Evolutionary conservation across 2,113 vertebrate genomes (phyloP).

Genomic region (Hippopotamus amphibius): DNA sequence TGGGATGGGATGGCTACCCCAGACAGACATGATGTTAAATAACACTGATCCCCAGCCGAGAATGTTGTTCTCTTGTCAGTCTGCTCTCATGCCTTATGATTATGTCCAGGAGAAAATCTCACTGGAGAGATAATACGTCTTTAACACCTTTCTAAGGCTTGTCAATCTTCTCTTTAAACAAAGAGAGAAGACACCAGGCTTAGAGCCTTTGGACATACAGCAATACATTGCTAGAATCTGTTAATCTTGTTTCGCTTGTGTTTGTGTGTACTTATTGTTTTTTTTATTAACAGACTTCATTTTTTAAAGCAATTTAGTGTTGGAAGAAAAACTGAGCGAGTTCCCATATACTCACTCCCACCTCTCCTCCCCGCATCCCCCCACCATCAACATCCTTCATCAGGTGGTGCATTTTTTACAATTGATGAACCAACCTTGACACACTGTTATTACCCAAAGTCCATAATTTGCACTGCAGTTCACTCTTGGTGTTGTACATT

Average conservation of each 20-base stretch:
- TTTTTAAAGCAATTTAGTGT: background rate
- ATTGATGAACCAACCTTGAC: background rate
- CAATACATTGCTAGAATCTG: background rate
- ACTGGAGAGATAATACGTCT: background rate
- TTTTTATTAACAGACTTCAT: background rate
- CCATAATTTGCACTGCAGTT: background rate
- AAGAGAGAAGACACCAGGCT: slow-evolving; percentile 14
- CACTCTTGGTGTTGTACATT: background rate
- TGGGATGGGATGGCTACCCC: background rate
- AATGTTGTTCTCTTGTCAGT: slow-evolving; percentile 16
- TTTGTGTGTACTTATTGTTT: background rate
- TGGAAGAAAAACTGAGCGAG: background rate
- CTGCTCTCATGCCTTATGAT: slow-evolving; percentile 3
- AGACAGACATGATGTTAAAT: background rate
- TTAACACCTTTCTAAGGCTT: background rate
- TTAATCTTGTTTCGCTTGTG: slow-evolving; percentile 3
- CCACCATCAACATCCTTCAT: background rate
- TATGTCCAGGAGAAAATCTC: slow-evolving; percentile 25
- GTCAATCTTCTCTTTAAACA: slow-evolving; percentile 59
- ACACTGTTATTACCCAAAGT: background rate
- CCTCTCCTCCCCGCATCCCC: background rate
- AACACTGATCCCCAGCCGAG: background rate
- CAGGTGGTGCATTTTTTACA: background rate
- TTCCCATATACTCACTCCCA: background rate
- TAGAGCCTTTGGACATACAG: background rate